Conservation (phyloP, 1,140 invertebrate genomes). For the Drosophila ficusphila region DNA sequence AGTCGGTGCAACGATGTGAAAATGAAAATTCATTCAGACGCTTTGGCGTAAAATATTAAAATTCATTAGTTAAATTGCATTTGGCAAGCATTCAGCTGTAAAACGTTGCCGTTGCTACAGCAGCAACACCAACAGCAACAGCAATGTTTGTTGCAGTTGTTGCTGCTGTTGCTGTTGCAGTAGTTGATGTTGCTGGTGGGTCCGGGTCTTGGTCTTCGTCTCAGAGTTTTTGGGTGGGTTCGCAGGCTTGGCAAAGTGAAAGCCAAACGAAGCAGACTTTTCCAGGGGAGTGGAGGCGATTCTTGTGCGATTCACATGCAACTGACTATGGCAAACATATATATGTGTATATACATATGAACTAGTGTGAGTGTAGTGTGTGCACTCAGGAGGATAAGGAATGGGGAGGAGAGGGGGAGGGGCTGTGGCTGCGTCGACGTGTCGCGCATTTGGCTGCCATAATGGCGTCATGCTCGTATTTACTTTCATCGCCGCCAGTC, state of each 20-base stretch:
- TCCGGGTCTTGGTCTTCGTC: constrained; percentile 23
- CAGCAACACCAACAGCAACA: too few species aligned
- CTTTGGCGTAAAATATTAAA: constrained; percentile 83
- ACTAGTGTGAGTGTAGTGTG: constrained; percentile 31
- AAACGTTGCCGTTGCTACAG: constrained; percentile 53
- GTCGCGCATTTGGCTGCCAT: constrained; percentile 75
- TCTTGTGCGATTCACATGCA: constrained; percentile 39
- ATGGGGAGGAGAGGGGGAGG: neutral
- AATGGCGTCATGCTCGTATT: constrained; percentile 82
- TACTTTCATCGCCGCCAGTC: constrained; percentile 78
- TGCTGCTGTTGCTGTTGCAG: constrained; percentile 18
- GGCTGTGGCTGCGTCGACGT: constrained; percentile 49
- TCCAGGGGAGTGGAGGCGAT: constrained; percentile 14
- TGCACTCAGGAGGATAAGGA: neutral
- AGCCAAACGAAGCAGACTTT: constrained; percentile 39
- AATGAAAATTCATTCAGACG: constrained; percentile 83
- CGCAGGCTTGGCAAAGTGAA: constrained; percentile 56
- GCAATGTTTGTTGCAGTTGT: constrained; percentile 5
- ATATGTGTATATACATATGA: constrained; percentile 16
- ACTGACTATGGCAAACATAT: constrained; percentile 17
- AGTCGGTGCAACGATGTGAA: constrained; percentile 83
- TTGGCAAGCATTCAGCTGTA: constrained; percentile 81
- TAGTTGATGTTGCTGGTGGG: constrained; percentile 32
- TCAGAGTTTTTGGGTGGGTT: constrained; percentile 27
- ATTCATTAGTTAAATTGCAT: constrained; percentile 84